These are phyloP conservation scores for Salvator merianae DNA, from an alignment of 2,113 vertebrate species.

Conservation along the genomic window DNA sequence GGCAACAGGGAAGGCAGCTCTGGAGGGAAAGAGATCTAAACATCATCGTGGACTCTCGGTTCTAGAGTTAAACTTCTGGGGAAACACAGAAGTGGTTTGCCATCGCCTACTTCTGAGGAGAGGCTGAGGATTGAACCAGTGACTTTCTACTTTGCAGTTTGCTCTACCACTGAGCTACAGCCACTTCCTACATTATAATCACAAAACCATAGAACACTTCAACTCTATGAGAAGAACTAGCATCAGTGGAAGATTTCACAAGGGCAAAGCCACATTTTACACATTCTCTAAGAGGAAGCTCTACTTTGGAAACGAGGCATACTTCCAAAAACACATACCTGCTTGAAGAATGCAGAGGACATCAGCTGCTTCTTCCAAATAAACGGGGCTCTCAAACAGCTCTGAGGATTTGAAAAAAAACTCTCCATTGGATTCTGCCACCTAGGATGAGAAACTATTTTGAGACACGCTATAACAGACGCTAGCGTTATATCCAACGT, in stretches of 20 bases:
- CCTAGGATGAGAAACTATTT: conserved; percentile 70
- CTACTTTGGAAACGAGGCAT: not conserved
- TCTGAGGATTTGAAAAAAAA: conserved; percentile 97
- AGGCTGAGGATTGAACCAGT: too few species aligned
- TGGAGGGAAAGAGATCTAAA: conserved; percentile 51
- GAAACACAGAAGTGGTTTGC: too few species aligned
- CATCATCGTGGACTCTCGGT: too few species aligned
- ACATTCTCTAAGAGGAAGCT: too few species aligned
- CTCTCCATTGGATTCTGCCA: conserved; percentile 89
- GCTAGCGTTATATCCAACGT: too few species aligned
- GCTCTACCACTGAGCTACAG: too few species aligned
- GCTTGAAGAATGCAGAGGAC: conserved; percentile 99
- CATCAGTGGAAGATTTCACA: too few species aligned
- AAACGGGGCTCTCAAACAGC: conserved; percentile 95
- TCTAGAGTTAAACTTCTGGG: too few species aligned
- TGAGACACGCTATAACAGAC: not conserved
- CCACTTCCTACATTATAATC: too few species aligned
- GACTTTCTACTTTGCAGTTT: too few species aligned
- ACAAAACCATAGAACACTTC: too few species aligned
- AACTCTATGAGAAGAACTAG: not conserved
- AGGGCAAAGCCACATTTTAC: not conserved
- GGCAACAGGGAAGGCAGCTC: conserved; percentile 93
- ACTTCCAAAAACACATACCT: conserved; percentile 74
- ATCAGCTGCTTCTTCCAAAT: conserved; percentile 97
- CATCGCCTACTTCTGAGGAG: too few species aligned